Base-by-base conservation (phyloP, 2,888 invertebrate species). In the Torymus aiolomorphi region DNA sequence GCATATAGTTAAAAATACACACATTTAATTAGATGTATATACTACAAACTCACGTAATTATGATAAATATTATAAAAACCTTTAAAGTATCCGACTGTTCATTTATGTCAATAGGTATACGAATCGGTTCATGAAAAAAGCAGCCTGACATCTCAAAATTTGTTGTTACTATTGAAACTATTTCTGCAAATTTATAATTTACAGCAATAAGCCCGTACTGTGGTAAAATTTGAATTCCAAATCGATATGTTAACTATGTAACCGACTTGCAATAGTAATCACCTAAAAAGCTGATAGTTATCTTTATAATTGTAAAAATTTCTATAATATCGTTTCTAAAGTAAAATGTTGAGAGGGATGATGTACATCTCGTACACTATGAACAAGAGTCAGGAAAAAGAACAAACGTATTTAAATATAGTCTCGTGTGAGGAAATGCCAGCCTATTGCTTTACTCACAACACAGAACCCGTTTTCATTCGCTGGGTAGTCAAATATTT, bases 71-170 rank as follows among this genome's bases (percentile, higher is more conserved):
- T 24, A 77, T 78, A 76, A 82, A 73, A 85, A 96, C 96, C 94
- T 95, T 96, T 83, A 96, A 91, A 83, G 93, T 91, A 86, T 96
- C 96, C 82, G 97, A 96, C 88, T 95, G 95, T 86, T 94, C 94
- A 87, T 89, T 93, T 84, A 95, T 91, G 90, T 94, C 95, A 88
- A 97, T 94, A 82, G 97, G 96, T 83, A 94, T 92, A 87, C 94
- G 93, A 85, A 97, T 93, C 79, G 95, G 94, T 85, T 94, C 92
- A 82, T 93, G 94, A 85, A 93, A 92, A 86, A 92, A 92, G 90
- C 95, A 95, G 90, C 94, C 85, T 84, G 89, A 86, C 88, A 88
- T 88, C 80, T 85, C 83, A 84, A 82, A 83, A 2, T 20, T n/a
- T 69, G 56, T 11, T 11, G 56, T n/a, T 56, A n/a, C n/a, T n/a